Base-by-base conservation (phyloP, 2,797 vertebrate species). In the Xenentodon cancila region DNA sequence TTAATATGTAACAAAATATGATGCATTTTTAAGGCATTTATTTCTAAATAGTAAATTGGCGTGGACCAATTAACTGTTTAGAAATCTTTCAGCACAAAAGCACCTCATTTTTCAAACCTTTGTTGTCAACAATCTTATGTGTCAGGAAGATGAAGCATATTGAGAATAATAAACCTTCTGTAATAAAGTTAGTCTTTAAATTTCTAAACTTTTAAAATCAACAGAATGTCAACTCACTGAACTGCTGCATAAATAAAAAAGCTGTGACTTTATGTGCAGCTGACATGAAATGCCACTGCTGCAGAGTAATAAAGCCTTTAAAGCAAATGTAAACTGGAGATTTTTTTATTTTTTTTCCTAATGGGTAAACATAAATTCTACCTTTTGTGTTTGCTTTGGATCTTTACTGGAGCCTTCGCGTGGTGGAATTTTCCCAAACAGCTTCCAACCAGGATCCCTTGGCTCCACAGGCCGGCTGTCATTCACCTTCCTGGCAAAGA, bases 381-480 rank as follows among this genome's bases (percentile, higher is more conserved):
- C 96, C 96, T 96, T 95, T 43, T 92, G 93, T 27, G 85, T 89
- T 83, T 84, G 95, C 88, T 89, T 92, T 0, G 93, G 83, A 57
- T 96, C 93, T 84, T 91, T 96, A 57, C 88, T 68, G 25, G 89
- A 84, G 49, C 77, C 90, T 57, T 97, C 95, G 66, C 92, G 88
- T 4, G 80, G 90, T 7, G 95, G 92, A 30, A 91, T 89, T 90
- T 93, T 97, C 57, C 95, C 95, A 87, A 98, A 98, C 52, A 98
- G 91, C 78, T 95, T 98, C 96, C 95, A 97, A 18, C 94, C 94
- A 27, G 92, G 87, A 75, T 96, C 95, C 74, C 71, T 93, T 64
- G 91, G 94, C 68, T 93, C 94, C 68, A 89, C 86, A 30, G 89
- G 79, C 77, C 81, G 90, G 70, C 83, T 74, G 71, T 92, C 95